Evolutionary conservation across 2,113 vertebrate genomes (phyloP).

Genomic region (Scophthalmus maximus): DNA sequence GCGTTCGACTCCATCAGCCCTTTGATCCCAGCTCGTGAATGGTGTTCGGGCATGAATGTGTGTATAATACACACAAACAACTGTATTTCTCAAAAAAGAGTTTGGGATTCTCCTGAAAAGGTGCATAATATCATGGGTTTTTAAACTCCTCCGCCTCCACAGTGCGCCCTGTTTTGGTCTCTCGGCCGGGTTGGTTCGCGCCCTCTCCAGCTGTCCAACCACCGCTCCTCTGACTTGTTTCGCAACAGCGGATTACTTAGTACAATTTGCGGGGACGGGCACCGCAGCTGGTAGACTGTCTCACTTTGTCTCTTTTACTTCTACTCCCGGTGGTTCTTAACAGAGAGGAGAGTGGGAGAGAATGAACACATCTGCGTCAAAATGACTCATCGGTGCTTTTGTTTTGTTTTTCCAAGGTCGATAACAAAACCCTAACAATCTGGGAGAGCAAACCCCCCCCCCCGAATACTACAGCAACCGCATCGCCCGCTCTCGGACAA

Average conservation of each 20-base stretch:
- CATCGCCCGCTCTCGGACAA: conserved; percentile 13
- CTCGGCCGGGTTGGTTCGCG: conserved; percentile 8
- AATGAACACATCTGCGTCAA: conserved; percentile 56
- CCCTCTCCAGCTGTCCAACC: conserved; percentile 45
- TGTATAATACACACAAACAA: not conserved
- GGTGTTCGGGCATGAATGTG: conserved; percentile 12
- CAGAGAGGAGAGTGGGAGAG: conserved; percentile 43
- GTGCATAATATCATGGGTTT: not conserved
- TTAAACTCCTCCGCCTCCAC: conserved; percentile 7
- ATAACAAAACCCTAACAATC: conserved; percentile 18
- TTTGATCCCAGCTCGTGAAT: conserved; percentile 50
- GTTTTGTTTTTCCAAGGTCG: conserved; percentile 35
- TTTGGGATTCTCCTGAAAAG: not conserved
- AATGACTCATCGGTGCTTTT: conserved; percentile 53
- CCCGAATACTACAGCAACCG: not conserved
- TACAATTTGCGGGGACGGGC: conserved; percentile 44
- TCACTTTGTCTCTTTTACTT: conserved; percentile 36
- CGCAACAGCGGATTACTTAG: conserved; percentile 41
- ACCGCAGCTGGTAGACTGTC: conserved; percentile 45
- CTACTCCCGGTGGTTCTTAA: conserved; percentile 38
- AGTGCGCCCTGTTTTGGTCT: conserved; percentile 13
- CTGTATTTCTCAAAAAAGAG: not conserved
- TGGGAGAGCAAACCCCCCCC: not conserved
- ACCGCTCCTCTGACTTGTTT: conserved; percentile 25
- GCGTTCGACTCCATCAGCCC: conserved; percentile 53